Conservation (phyloP, 2,888 invertebrate species). For the Drosophila dives region DNA sequence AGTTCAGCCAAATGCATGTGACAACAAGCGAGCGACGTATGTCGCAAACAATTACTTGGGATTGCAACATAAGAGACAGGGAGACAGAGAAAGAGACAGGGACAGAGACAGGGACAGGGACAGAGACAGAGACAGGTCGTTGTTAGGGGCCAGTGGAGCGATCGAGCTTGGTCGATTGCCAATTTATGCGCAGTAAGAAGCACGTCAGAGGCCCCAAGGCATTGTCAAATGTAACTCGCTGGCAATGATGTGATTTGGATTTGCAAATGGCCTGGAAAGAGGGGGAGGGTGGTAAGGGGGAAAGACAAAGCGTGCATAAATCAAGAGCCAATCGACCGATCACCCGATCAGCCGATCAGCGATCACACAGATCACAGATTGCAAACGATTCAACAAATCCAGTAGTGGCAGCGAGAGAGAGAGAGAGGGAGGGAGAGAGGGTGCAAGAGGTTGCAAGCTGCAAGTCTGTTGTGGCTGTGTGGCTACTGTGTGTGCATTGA, state of each 20-base stretch:
- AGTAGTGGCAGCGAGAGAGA: conserved; percentile 7
- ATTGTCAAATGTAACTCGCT: conserved; percentile 75
- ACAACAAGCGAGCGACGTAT: conserved; percentile 80
- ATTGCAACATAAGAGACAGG: conserved; percentile 69
- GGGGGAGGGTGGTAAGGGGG: conserved; percentile 5
- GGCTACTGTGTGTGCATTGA: conserved; percentile 68
- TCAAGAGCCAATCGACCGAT: conserved; percentile 67
- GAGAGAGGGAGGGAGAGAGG: conserved; percentile 5
- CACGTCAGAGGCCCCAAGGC: conserved; percentile 71
- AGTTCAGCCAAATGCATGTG: conserved; percentile 67
- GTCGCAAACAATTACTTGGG: conserved; percentile 82
- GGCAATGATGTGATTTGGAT: conserved; percentile 81
- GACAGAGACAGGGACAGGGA: conserved; percentile 2
- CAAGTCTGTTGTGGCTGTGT: conserved; percentile 7
- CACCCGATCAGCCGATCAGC: conserved; percentile 51
- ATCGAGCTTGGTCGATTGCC: conserved; percentile 50
- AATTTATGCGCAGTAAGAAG: conserved; percentile 74
- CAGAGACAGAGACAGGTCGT: conserved; percentile 38
- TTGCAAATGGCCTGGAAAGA: conserved; percentile 69
- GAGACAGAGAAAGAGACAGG: neutral
- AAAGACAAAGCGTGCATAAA: conserved; percentile 74
- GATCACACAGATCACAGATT: conserved; percentile 42
- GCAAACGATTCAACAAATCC: conserved; percentile 16
- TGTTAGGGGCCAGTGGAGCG: conserved; percentile 37
- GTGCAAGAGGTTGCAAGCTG: conserved; percentile 3